Evolutionary conservation across 37 sponge, comb jelly and placozoan species (phyloP).

Genomic region (Spongilla lacustris): DNA sequence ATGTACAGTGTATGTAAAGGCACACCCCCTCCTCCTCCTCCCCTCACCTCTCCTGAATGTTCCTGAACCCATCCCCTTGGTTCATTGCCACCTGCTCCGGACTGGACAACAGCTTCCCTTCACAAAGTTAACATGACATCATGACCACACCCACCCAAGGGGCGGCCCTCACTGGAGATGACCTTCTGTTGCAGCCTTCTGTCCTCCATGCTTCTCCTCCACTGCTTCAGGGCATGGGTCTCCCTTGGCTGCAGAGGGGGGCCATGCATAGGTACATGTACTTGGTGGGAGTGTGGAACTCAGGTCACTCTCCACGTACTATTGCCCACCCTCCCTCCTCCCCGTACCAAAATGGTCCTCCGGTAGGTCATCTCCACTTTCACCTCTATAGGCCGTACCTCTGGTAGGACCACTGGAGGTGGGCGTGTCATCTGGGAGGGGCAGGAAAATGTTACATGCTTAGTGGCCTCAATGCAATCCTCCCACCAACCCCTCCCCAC

Average conservation of each 20-base stretch:
- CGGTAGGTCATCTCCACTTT: not conserved
- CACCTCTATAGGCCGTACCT: not conserved
- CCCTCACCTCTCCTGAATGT: constrained; percentile 74
- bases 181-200: constrained; percentile 68
- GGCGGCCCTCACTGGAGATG: constrained; percentile 50
- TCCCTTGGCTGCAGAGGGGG: constrained; percentile 51
- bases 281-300: too few relatives aligned
- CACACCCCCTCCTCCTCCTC: not conserved
- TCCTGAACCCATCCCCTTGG: constrained; percentile 70
- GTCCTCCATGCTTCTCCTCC: constrained; percentile 69
- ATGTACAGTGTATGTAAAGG: not conserved
- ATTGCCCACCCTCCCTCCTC: not conserved
- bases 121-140: not conserved
- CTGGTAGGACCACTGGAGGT: not conserved
- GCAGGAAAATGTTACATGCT: not conserved
- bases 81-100: constrained; percentile 79
- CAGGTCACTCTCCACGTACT: too few relatives aligned
- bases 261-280: not conserved
- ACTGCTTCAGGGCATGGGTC: constrained; percentile 70
- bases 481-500: too few relatives aligned
- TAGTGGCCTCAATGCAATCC: not conserved
- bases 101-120: constrained; percentile 18
- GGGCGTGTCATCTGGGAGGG: not conserved
- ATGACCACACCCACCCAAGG: too few relatives aligned
- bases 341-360: not conserved